Evolutionary conservation across 2,888 invertebrate species (phyloP).

Genomic region (Spatulosminthurus flaviceps): DNA sequence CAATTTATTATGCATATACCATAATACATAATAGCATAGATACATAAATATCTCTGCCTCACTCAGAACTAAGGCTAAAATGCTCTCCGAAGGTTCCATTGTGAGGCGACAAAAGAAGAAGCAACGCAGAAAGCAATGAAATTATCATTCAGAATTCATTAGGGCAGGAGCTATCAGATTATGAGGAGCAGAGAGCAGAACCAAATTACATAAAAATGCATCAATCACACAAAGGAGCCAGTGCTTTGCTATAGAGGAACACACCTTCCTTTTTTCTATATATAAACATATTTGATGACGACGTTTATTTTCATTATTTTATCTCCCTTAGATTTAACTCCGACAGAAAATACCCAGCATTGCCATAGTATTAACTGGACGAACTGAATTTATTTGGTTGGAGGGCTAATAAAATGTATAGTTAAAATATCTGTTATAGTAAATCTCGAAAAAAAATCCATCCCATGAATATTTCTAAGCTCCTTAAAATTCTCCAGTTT

Average conservation of each 20-base stretch:
- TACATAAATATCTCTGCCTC: neutral
- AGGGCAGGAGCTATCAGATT: slow-evolving; percentile 58
- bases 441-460: too few relatives aligned
- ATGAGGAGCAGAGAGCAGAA: slow-evolving; percentile 57
- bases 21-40: neutral
- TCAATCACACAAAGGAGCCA: slow-evolving; percentile 50
- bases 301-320: neutral
- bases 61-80: slow-evolving; percentile 16
- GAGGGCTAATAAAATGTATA: too few relatives aligned
- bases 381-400: too few relatives aligned
- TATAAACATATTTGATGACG: neutral
- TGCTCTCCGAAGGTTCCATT: slow-evolving; percentile 40
- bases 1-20: too few relatives aligned
- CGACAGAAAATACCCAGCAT: too few relatives aligned
- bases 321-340: too few relatives aligned
- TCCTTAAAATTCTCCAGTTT: too few relatives aligned
- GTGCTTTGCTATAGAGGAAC: neutral
- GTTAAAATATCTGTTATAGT: too few relatives aligned
- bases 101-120: slow-evolving; percentile 50
- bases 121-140: slow-evolving; percentile 44
- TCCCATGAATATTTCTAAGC: too few relatives aligned
- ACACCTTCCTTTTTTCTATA: slow-evolving; percentile 32
- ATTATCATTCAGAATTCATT: slow-evolving; percentile 59
- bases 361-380: too few relatives aligned
- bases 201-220: slow-evolving; percentile 60